A percentile compares a stretch with the other conserved stretches of the same genome.
Conservation (phyloP, 1,140 invertebrate species). For the Galendromus occidentalis region DNA sequence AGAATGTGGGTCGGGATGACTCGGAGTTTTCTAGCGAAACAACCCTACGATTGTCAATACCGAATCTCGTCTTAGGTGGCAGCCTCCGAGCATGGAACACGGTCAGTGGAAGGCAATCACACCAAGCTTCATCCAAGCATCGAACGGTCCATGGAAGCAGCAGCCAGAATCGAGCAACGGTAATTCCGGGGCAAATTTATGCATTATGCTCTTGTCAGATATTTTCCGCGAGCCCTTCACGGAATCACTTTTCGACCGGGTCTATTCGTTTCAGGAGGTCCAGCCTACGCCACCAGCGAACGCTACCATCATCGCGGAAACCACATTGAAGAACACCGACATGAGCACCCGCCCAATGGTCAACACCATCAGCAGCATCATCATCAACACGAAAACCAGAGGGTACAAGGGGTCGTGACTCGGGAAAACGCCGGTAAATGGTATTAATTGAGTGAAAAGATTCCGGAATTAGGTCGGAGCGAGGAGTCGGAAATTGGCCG, state of each 20-base stretch:
- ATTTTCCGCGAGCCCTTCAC: too few relatives aligned
- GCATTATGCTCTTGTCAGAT: too few relatives aligned
- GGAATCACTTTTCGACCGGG: too few relatives aligned
- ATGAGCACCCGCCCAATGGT: neutral
- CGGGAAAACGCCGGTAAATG: neutral
- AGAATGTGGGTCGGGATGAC: too few relatives aligned
- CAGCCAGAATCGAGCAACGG: neutral
- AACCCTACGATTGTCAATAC: too few relatives aligned
- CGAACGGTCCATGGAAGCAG: neutral
- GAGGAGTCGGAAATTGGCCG: too few relatives aligned
- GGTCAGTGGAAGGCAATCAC: neutral
- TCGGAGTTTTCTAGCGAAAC: too few relatives aligned
- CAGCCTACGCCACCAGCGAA: conserved; percentile 1
- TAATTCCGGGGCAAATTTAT: too few relatives aligned
- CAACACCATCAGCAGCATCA: neutral
- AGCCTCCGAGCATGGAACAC: neutral
- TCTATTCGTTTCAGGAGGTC: neutral
- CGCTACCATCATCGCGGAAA: neutral
- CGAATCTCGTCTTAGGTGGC: neutral
- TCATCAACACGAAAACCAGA: neutral
- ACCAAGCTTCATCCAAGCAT: neutral
- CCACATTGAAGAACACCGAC: neutral
- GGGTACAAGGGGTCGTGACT: neutral
- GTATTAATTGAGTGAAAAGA: neutral
- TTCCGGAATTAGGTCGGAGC: too few relatives aligned